Conservation (phyloP, 1,140 invertebrate species). For the Leptopilina boulardi region DNA sequence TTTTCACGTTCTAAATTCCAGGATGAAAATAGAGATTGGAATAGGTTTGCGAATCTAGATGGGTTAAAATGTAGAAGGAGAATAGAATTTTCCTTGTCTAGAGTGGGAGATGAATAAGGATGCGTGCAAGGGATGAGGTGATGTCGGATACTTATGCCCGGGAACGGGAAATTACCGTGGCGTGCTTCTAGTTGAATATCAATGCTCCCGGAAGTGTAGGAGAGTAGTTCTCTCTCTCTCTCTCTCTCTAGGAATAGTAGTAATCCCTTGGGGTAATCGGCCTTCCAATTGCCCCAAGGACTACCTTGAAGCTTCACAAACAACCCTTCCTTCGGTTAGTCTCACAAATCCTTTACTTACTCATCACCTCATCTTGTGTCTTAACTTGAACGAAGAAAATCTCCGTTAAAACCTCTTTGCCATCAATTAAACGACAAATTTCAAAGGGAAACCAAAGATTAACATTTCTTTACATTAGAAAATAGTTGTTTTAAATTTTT, state of each 20-base stretch:
- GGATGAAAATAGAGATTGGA: slow-evolving; percentile 38
- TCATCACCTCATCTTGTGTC: background rate
- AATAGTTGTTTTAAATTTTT: too few species aligned
- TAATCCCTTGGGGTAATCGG: slow-evolving; percentile 63
- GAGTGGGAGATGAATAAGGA: slow-evolving; percentile 27
- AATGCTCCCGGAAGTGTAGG: slow-evolving; percentile 62
- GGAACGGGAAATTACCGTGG: slow-evolving; percentile 60
- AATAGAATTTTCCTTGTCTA: background rate
- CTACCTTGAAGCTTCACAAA: slow-evolving; percentile 27
- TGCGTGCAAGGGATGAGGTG: slow-evolving; percentile 35
- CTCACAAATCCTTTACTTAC: background rate
- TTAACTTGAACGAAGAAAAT: too few species aligned
- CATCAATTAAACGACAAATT: too few species aligned
- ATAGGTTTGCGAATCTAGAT: background rate
- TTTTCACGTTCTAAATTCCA: slow-evolving; percentile 31
- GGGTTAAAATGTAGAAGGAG: background rate
- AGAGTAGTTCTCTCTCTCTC: slow-evolving; percentile 55
- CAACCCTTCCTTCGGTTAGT: background rate
- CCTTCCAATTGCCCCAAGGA: slow-evolving; percentile 55
- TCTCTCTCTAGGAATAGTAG: slow-evolving; percentile 59
- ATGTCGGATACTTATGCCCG: slow-evolving; percentile 42
- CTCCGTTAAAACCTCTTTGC: too few species aligned
- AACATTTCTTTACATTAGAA: too few species aligned
- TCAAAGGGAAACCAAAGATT: too few species aligned
- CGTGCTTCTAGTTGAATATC: slow-evolving; percentile 68